Evolutionary conservation across 2,797 vertebrate species (phyloP), one percentile per base, ranked within the genome.

Genomic region (Cyclura pinguis): DNA sequence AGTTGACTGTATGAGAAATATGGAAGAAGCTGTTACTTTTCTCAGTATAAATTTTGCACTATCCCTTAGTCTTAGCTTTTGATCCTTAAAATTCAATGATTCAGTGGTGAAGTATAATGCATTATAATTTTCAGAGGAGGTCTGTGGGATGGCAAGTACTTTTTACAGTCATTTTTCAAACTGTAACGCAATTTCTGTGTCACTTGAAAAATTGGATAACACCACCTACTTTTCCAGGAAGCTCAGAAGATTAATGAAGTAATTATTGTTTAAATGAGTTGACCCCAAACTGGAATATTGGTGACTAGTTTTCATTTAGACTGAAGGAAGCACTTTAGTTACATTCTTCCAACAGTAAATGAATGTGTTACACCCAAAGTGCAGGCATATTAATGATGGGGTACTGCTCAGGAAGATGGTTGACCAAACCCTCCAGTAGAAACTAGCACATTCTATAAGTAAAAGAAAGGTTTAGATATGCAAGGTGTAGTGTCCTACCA

Each of bases 211-310:
- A 86, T 64, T 73, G 78, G 78, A 86, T 74, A 64, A 86, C 67
- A 90, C 73, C 67, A 50, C 14, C 64, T 73, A 86, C 64, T 67
- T 90, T 13, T 67, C 52, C 42, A 74, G 85, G 67, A 90, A 8
- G 57, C 78, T 82, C 55, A 86, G 57, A 86, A 81, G 84, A 90
- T 86, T 73, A 86, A 90, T 90, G 89, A 86, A 86, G 89, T 81
- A 90, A 90, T 90, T 86, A 90, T 82, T 74, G 78, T 73, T 81
- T 80, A 74, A 86, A 90, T 86, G 78, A 82, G 38, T 64, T 86
- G 89, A 22, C 57, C 42, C 5, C 29, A 86, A 74, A 82, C 57
- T 62, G 9, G 52, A 50, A 59, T 90, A 35, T 62, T 86, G 64
- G 38, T 86, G 55, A 24, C 14, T 42, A 14, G 77, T 80, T 81